phyloP scores from a whole-genome alignment of 2,888 invertebrate genomes.

The Pristionchus exspectatus region DNA sequence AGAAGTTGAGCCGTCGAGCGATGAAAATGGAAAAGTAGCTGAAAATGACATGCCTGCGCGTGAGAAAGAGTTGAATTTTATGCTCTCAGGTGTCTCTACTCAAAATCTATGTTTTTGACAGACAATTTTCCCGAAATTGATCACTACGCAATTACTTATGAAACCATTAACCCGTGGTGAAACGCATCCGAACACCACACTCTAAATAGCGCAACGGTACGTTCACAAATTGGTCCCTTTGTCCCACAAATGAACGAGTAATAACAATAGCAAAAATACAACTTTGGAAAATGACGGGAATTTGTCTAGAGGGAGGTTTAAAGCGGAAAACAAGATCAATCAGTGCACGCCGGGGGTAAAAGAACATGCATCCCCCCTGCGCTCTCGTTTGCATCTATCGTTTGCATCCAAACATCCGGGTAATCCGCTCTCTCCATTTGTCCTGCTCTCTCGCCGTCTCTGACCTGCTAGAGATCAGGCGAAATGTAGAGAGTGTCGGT shows the following conservation, averaged over 20 bases:
- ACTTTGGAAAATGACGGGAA: not conserved
- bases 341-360: not conserved
- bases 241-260: not conserved
- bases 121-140: too few species aligned
- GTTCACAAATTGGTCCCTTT: not conserved
- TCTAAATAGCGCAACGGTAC: not conserved
- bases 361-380: not conserved
- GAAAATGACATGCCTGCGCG: not conserved
- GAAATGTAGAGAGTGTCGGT: too few species aligned
- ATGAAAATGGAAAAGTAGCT: not conserved
- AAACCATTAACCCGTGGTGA: not conserved
- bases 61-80: too few species aligned
- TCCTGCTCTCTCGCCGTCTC: too few species aligned
- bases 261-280: not conserved
- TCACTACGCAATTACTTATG: not conserved
- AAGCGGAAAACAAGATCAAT: not conserved
- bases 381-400: not conserved
- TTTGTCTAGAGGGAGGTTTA: not conserved
- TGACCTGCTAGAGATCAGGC: too few species aligned
- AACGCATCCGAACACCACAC: not conserved
- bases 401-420: slow-evolving; percentile 18
- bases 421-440: not conserved
- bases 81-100: too few species aligned
- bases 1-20: not conserved
- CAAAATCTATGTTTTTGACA: too few species aligned